These are phyloP conservation scores for Bombus consobrinus DNA, from an alignment of 1,140 invertebrate species.

Conservation along the genomic window DNA sequence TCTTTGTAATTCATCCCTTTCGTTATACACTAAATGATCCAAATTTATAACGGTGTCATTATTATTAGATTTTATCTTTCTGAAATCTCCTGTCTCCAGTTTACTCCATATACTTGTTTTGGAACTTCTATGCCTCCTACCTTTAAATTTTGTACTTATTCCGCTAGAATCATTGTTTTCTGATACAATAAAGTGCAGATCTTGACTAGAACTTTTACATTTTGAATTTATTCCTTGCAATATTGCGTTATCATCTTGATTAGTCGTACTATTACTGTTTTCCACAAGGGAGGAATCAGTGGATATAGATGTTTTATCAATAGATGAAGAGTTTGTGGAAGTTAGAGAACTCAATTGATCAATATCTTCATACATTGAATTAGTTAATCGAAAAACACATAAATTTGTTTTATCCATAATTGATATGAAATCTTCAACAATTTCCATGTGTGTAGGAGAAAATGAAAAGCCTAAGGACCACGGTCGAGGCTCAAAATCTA, in stretches of 20 bases:
- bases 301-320: slow-evolving; percentile 76
- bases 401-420: slow-evolving; percentile 80
- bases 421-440: slow-evolving; percentile 85
- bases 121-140: slow-evolving; percentile 44
- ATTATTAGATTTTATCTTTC: slow-evolving; percentile 38
- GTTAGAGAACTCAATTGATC: slow-evolving; percentile 73
- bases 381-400: slow-evolving; percentile 74
- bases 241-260: slow-evolving; percentile 43
- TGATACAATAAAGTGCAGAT: slow-evolving; percentile 26
- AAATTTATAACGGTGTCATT: slow-evolving; percentile 73
- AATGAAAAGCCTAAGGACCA: slow-evolving; percentile 83
- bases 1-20: slow-evolving; percentile 72
- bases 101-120: slow-evolving; percentile 68
- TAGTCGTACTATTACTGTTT: slow-evolving; percentile 50
- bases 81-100: slow-evolving; percentile 52
- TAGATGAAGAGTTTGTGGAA: slow-evolving; percentile 74
- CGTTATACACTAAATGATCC: slow-evolving; percentile 74
- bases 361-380: slow-evolving; percentile 79
- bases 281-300: slow-evolving; percentile 70
- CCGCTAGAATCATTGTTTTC: slow-evolving; percentile 49
- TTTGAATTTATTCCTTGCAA: slow-evolving; percentile 40
- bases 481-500: slow-evolving; percentile 86
- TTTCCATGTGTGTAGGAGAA: slow-evolving; percentile 80
- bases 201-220: slow-evolving; percentile 34
- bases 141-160: slow-evolving; percentile 43